phyloP scores from a whole-genome alignment of 2,888 invertebrate genomes.

The Nomada hirtipes region DNA sequence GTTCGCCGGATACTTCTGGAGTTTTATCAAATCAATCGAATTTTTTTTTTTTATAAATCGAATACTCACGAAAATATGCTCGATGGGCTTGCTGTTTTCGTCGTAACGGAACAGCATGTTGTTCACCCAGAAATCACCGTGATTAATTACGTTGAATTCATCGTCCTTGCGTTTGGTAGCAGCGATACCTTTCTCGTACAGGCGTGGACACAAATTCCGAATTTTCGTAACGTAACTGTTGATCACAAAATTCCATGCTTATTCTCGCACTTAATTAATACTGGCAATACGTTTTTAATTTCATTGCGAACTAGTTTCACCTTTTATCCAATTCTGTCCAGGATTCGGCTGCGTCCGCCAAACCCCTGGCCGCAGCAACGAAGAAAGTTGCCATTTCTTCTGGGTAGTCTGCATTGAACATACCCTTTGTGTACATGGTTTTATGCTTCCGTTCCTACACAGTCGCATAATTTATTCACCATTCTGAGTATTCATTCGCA shows the following conservation, averaged over 20 bases:
- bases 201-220: conserved; percentile 39
- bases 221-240: conserved; percentile 74
- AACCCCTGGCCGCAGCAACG: conserved; percentile 21
- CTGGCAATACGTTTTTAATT: not conserved
- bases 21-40: not conserved
- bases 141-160: conserved; percentile 80
- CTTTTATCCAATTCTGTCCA: conserved; percentile 74
- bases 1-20: not conserved
- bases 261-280: not conserved
- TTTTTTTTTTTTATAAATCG: not conserved
- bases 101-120: conserved; percentile 82
- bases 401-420: conserved; percentile 62
- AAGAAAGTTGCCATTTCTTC: conserved; percentile 66
- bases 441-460: conserved; percentile 74
- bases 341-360: conserved; percentile 62
- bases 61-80: conserved; percentile 78
- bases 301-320: conserved; percentile 53
- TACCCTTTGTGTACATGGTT: conserved; percentile 65
- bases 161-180: conserved; percentile 28
- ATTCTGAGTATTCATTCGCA: not conserved
- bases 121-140: conserved; percentile 81
- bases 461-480: not conserved
- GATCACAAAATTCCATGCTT: not conserved
- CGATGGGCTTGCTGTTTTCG: conserved; percentile 67
- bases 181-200: conserved; percentile 53